Base-by-base conservation (phyloP, 1,140 invertebrate species). In the Aphelenchoides besseyi region DNA sequence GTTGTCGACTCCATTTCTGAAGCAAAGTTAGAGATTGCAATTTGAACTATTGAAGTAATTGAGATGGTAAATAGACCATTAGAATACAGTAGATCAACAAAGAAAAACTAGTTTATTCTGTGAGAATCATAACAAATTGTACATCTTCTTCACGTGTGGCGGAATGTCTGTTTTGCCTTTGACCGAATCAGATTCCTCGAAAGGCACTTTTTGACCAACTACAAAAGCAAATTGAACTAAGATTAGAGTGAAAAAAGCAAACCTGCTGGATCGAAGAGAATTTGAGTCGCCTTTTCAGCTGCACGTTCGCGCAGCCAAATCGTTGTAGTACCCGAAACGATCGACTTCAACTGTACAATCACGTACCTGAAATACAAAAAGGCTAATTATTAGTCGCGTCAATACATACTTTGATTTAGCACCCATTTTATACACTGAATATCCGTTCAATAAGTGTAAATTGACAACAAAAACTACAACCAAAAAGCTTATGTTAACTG, bases 241-340 rank as follows among this genome's bases (percentile, higher is more conserved):
- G 29, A 12, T 70, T 67, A n/a, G 62, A 72, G 41, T 12, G n/a
- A 36, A 35, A 3, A 57, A 63, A 63, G 73, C 80, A 69, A 61
- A 83, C 82, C 69, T 28, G 82, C 81, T 35, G 82, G 82, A 72
- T 83, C 82, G 62, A 72, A 83, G 59, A 83, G 73, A 26, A 83
- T 79, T 36, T 69, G 70, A 8, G 77, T 53, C 52, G 68, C 67
- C 54, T 83, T 82, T 18, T 75, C 69, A 8, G 79, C 75, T n/a
- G 76, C 79, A 62, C 81, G 64, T 35, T 77, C 74, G 29, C 82
- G 68, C 5, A 84, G 71, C 82, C 82, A 83, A 28, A 83, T 69
- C 57, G 71, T 66, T 29, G 78, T 75, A 0, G 82, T 66, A 23
- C 83, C 81, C 1, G 80, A 79, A 53, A 83, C 78, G 2, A 84